Conservation (phyloP, 2,113 vertebrate species). For the Onychorhynchus coronatus region DNA sequence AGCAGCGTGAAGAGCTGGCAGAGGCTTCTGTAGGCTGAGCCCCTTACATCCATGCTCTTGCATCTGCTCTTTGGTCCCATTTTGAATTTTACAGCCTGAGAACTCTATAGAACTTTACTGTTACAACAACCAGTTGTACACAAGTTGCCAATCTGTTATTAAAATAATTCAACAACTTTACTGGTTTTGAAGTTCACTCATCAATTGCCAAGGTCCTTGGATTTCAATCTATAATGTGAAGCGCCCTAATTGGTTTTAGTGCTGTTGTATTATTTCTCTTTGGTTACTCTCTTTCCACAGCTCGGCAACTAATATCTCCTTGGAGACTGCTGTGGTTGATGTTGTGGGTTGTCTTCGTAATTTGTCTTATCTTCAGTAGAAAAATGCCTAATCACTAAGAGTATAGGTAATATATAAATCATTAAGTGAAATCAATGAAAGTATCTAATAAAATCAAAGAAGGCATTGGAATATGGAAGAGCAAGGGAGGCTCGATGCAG, state of each 20-base stretch:
- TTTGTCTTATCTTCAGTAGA: not conserved
- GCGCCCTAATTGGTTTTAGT: not conserved
- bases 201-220: not conserved
- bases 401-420: conserved; percentile 2
- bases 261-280: not conserved
- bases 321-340: not conserved
- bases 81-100: not conserved
- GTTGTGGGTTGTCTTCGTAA: not conserved
- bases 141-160: not conserved
- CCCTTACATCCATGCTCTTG: not conserved
- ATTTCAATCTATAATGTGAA: not conserved
- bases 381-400: not conserved
- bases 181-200: not conserved
- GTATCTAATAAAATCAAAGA: conserved; percentile 3
- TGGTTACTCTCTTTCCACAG: conserved; percentile 3
- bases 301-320: not conserved
- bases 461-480: not conserved
- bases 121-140: not conserved
- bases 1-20: not conserved
- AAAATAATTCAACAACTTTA: not conserved
- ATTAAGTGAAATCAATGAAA: not conserved
- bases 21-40: not conserved
- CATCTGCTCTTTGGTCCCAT: not conserved
- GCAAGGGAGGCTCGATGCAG: not conserved
- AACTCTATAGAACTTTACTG: not conserved